These are phyloP conservation scores for Rhizoglyphus robini DNA, from an alignment of 1,140 invertebrate genomes.

Conservation along the genomic window DNA sequence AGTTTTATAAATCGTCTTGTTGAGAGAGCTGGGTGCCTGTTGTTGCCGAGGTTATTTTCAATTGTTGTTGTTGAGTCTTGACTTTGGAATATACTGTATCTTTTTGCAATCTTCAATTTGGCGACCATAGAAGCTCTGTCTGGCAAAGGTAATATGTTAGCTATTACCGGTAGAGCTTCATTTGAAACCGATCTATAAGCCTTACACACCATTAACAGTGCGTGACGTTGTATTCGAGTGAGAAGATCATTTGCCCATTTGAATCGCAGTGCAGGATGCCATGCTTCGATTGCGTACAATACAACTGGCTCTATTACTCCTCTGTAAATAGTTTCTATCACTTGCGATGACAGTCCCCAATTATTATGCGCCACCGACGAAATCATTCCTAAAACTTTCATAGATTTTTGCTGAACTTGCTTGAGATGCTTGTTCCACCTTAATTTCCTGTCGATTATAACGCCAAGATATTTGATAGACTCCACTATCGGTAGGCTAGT, in stretches of 20 bases:
- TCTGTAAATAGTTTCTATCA: neutral
- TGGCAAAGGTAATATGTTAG: neutral
- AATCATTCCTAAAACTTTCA: neutral
- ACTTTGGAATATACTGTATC: neutral
- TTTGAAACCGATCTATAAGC: neutral
- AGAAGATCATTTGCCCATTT: neutral
- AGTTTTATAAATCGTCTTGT: neutral
- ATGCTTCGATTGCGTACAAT: neutral
- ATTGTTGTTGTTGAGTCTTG: neutral
- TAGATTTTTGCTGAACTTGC: neutral
- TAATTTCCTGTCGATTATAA: conserved; percentile 7
- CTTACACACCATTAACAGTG: neutral
- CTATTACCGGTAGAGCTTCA: neutral
- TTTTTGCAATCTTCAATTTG: neutral
- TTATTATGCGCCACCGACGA: neutral
- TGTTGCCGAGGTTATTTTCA: neutral
- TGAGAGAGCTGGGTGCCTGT: neutral
- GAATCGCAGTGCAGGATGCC: neutral
- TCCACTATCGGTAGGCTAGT: neutral
- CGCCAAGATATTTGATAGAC: neutral
- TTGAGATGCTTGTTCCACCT: neutral
- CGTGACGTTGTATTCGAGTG: neutral
- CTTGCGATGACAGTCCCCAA: conserved; percentile 5
- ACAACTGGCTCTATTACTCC: conserved; percentile 2
- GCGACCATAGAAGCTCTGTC: neutral